Percentiles rank a stretch among this genome's conserved stretches.
Evolutionary conservation across 2,113 vertebrate species (phyloP).

Genomic region (Engraulis encrasicolus): DNA sequence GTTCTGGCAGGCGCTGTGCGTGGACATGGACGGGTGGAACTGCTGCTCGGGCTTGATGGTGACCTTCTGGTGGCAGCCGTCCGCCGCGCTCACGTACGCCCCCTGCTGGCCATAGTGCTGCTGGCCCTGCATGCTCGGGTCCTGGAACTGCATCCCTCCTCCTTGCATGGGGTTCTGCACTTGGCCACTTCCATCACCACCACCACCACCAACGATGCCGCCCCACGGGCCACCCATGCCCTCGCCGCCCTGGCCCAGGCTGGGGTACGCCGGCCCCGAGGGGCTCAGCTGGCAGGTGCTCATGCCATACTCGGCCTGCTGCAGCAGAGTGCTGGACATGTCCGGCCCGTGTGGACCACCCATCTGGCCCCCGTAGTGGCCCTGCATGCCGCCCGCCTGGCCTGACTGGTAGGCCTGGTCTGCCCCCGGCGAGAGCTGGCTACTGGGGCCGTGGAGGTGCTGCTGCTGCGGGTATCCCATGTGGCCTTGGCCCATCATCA

Average conservation of each 20-base stretch:
- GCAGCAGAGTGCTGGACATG: slow-evolving; percentile 72
- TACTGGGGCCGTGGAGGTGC: slow-evolving; percentile 64
- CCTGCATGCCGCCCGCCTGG: slow-evolving; percentile 64
- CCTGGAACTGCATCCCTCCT: slow-evolving; percentile 69
- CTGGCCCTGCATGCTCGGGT: slow-evolving; percentile 62
- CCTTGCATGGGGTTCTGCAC: slow-evolving; percentile 53
- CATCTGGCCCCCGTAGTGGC: slow-evolving; percentile 63
- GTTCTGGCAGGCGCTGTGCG: slow-evolving; percentile 79
- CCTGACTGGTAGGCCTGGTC: slow-evolving; percentile 57
- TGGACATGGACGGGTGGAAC: slow-evolving; percentile 75
- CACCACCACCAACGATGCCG: slow-evolving; percentile 55
- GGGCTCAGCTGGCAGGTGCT: slow-evolving; percentile 83
- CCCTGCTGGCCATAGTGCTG: slow-evolving; percentile 68
- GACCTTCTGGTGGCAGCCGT: slow-evolving; percentile 68
- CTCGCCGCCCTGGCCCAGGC: slow-evolving; percentile 58
- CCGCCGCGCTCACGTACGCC: slow-evolving; percentile 59
- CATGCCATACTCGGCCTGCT: slow-evolving; percentile 78
- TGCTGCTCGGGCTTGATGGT: slow-evolving; percentile 91
- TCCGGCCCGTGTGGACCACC: slow-evolving; percentile 47
- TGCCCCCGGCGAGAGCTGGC: slow-evolving; percentile 69
- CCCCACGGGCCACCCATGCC: slow-evolving; percentile 65
- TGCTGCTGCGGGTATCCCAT: slow-evolving; percentile 76
- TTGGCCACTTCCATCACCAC: slow-evolving; percentile 54
- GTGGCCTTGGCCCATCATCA: slow-evolving; percentile 79
- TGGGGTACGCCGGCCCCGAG: slow-evolving; percentile 72